These are phyloP conservation scores for Halocynthia roretzi DNA, from an alignment of 23 tunicate species.

Conservation along the genomic window DNA sequence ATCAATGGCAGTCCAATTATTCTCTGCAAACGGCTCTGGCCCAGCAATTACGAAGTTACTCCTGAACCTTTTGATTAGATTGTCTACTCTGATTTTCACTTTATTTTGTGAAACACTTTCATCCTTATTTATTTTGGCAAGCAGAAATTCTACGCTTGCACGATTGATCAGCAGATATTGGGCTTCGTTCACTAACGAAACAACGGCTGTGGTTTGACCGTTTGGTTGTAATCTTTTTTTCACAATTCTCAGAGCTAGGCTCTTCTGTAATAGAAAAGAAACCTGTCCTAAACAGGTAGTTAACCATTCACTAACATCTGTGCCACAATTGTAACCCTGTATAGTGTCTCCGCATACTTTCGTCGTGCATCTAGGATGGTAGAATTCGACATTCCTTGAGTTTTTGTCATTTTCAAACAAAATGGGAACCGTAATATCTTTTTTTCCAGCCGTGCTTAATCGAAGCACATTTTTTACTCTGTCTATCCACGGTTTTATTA, in stretches of 20 bases:
- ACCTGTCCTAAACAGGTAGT: conserved; percentile 27
- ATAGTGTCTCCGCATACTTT: conserved; percentile 68
- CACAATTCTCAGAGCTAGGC: conserved; percentile 17
- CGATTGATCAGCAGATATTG: conserved; percentile 55
- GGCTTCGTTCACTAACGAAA: conserved; percentile 63
- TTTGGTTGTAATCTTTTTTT: not conserved
- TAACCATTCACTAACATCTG: conserved; percentile 43
- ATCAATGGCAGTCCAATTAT: conserved; percentile 30
- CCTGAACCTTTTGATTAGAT: conserved; percentile 40
- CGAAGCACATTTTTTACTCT: conserved; percentile 3
- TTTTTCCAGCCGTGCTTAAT: conserved; percentile 26
- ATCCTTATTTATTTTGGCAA: conserved; percentile 5
- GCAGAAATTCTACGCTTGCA: conserved; percentile 32
- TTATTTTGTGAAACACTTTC: not conserved
- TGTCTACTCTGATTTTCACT: conserved; percentile 12
- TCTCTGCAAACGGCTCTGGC: conserved; percentile 54
- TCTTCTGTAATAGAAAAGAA: conserved; percentile 31
- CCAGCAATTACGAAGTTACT: conserved; percentile 59
- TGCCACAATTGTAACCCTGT: conserved; percentile 49
- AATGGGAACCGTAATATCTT: conserved; percentile 17
- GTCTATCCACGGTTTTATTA: conserved; percentile 39
- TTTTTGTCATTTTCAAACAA: not conserved
- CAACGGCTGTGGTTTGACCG: not conserved
- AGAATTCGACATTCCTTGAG: too few species aligned
- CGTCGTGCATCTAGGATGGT: conserved; percentile 5